Evolutionary conservation across 2,888 invertebrate genomes (phyloP).

Genomic region (Cephus spinipes): DNA sequence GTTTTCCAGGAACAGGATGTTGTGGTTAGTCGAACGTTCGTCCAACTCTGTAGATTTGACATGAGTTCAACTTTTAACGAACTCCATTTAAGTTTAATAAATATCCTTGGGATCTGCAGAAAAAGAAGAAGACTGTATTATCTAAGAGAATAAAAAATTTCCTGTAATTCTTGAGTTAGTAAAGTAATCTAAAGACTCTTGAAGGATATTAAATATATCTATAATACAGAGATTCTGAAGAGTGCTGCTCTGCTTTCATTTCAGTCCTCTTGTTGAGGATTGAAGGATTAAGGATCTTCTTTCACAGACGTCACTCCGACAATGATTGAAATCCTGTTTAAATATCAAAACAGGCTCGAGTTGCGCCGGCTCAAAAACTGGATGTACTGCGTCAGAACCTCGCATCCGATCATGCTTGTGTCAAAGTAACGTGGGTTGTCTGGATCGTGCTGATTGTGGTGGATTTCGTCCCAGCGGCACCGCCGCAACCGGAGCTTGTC

Average conservation of each 20-base stretch:
- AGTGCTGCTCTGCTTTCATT: neutral
- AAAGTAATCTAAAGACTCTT: neutral
- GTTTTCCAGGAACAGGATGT: conserved; percentile 36
- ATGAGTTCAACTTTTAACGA: neutral
- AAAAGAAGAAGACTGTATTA: neutral
- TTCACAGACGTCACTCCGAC: neutral
- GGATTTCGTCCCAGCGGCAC: conserved; percentile 39
- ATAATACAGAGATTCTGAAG: neutral
- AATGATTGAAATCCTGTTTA: neutral
- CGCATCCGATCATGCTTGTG: conserved; percentile 44
- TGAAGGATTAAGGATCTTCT: neutral
- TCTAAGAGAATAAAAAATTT: neutral
- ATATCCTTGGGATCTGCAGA: neutral
- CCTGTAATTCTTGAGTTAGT: neutral
- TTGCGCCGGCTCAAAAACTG: conserved; percentile 29
- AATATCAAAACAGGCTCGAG: conserved; percentile 33
- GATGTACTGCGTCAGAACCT: conserved; percentile 30
- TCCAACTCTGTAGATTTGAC: neutral
- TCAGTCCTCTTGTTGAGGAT: neutral
- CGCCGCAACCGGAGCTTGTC: conserved; percentile 42
- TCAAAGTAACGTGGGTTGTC: conserved; percentile 41
- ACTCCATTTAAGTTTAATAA: neutral
- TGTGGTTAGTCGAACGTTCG: conserved; percentile 41
- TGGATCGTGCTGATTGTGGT: conserved; percentile 39
- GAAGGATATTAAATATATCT: neutral